Conservation (phyloP, 1,140 invertebrate genomes). For the Pseudomyrmex sp. region DNA sequence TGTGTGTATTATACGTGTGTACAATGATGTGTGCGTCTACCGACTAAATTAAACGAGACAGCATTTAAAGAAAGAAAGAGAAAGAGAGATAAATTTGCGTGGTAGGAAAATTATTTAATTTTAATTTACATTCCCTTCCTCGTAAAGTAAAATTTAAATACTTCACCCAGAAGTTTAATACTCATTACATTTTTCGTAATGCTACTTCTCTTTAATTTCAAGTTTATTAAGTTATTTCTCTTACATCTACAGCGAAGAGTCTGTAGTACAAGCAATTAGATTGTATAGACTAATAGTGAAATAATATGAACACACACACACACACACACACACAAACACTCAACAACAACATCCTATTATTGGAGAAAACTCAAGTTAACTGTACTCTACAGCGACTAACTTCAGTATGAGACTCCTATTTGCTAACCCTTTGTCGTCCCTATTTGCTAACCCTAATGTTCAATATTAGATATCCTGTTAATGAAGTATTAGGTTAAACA, state of each 20-base stretch:
- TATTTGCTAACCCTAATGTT: conserved; percentile 51
- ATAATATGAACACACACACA: conserved; percentile 20
- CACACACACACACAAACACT: conserved; percentile 26
- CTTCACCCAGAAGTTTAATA: background rate
- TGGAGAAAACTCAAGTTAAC: conserved; percentile 46
- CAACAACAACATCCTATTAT: conserved; percentile 5
- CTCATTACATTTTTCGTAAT: background rate
- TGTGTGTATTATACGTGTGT: background rate
- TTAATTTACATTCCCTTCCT: background rate
- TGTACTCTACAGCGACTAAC: conserved; percentile 14
- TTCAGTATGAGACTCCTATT: conserved; percentile 35
- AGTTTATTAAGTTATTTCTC: background rate
- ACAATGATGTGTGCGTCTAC: background rate
- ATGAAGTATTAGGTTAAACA: conserved; percentile 57
- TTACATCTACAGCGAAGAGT: background rate
- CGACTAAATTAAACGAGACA: background rate
- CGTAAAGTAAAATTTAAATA: no score
- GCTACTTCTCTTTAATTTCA: background rate
- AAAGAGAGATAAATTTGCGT: background rate
- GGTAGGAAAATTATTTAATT: conserved; percentile 2
- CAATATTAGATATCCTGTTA: conserved; percentile 45
- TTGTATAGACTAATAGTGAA: background rate
- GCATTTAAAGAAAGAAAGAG: background rate
- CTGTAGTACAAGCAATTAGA: background rate
- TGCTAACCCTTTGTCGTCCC: conserved; percentile 42